Conservation (phyloP, 2,888 invertebrate genomes). For the Xestia c-nigrum region DNA sequence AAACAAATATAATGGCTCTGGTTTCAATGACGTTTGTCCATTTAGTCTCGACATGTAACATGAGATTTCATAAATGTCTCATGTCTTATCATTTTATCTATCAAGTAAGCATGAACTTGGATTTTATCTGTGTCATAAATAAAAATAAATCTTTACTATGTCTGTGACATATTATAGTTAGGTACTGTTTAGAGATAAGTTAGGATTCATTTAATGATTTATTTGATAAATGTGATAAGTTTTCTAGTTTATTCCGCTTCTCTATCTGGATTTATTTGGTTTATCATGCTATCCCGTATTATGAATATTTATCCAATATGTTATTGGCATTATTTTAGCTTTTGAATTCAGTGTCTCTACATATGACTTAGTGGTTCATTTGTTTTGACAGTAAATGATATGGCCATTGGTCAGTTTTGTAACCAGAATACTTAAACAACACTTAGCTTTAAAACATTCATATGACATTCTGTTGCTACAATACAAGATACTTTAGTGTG, state of each 20-base stretch:
- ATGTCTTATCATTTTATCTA: constrained; percentile 38
- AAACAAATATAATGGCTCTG: neutral
- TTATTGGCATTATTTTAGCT: neutral
- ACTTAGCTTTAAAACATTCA: neutral
- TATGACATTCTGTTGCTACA: neutral
- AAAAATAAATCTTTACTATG: constrained; percentile 13
- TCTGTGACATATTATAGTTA: constrained; percentile 12
- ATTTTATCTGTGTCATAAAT: constrained; percentile 31
- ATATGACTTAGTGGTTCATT: neutral
- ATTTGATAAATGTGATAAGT: neutral
- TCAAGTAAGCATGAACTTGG: constrained; percentile 23
- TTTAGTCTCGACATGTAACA: constrained; percentile 4
- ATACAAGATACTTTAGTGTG: neutral
- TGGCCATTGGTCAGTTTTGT: neutral
- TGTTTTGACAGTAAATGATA: neutral
- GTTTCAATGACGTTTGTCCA: constrained; percentile 14
- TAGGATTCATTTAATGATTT: constrained; percentile 5
- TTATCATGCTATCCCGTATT: neutral
- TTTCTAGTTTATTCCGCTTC: neutral
- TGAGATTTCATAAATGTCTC: constrained; percentile 23
- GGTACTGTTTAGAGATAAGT: constrained; percentile 16
- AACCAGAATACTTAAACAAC: constrained; percentile 2
- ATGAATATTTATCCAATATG: neutral
- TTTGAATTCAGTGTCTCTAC: neutral
- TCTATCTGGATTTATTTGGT: neutral